Evolutionary conservation across 2,888 invertebrate genomes (phyloP), one percentile per base, ranked within the genome.

Genomic region (Caenorhabditis imperialis): DNA sequence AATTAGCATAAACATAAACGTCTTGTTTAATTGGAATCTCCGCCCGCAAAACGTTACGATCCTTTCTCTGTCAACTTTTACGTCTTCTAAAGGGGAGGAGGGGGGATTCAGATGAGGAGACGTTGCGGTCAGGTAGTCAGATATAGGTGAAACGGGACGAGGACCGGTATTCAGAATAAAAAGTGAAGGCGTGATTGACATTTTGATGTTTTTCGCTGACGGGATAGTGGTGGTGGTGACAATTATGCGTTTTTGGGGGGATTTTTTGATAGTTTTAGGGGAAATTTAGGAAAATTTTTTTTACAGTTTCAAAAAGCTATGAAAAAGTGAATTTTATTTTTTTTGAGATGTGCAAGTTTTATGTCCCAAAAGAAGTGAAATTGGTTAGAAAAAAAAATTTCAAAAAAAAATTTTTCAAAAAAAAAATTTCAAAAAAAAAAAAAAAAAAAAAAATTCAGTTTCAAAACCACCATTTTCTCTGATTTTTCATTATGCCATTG

Each of bases 1-100:
- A 65, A 65, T 65, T 65, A 65, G 63, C 63, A 65, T 65, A 65
- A 65, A 65, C 63, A 63, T 47, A 48, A 45, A 47, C 38, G 47
- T 47, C 57, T 44, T 45, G 44, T 45, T 45, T 57, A 45, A 45
- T 45, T 45, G 45, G 44, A 27, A 25, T 30, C 50, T 22, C 25
- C 47, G n/a, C 22, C 35, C 33, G 30, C 27, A 20, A 55, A 58
- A 58, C 48, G 48, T 37, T 35, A 47, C 47, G 47, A 27, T 47
- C 33, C 47, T 47, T 48, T 45, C 58, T 48, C 35, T 44, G 37
- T 38, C 27, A 10, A 38, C 35, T 38, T 30, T 10, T 30, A 7
- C 30, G 6, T 30, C 30, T 30, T 30, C 30, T 30, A n/a, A n/a
- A n/a, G n/a, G n/a, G n/a, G n/a, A n/a, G n/a, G n/a, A n/a, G n/a